Evolutionary conservation across 2,113 vertebrate genomes (phyloP).

Genomic region (Loxodonta africana): DNA sequence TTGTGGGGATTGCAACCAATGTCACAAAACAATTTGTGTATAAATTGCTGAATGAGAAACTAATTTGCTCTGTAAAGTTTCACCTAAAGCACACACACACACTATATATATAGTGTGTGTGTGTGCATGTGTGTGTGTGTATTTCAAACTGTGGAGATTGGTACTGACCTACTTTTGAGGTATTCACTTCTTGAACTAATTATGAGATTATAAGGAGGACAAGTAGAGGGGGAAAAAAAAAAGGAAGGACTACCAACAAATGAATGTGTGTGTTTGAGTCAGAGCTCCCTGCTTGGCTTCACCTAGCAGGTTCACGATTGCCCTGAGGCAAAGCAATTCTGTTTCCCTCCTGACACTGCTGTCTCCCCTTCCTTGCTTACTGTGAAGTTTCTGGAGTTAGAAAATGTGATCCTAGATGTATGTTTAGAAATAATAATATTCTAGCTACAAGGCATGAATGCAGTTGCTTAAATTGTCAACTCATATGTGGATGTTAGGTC

Average conservation of each 20-base stretch:
- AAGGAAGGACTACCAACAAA: background rate
- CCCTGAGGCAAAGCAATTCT: background rate
- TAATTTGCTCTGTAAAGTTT: too few species aligned
- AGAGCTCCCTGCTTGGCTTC: background rate
- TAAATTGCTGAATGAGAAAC: too few species aligned
- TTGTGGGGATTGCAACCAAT: too few species aligned
- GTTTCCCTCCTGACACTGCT: background rate
- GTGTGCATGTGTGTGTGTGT: too few species aligned
- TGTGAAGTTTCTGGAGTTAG: background rate
- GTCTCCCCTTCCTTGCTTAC: background rate
- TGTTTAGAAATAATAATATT: conserved; percentile 31
- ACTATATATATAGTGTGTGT: too few species aligned
- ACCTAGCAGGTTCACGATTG: background rate
- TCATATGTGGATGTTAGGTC: background rate
- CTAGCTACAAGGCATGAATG: background rate
- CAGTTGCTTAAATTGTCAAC: background rate
- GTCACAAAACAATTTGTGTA: too few species aligned
- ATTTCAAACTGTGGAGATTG: background rate
- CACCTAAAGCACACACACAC: too few species aligned
- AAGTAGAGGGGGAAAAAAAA: background rate
- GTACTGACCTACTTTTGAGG: conserved; percentile 24
- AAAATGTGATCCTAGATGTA: conserved; percentile 24
- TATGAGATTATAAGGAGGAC: conserved; percentile 34
- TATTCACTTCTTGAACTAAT: conserved; percentile 21
- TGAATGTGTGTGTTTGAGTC: background rate